A percentile compares a stretch with the other conserved stretches of the same genome.
Evolutionary conservation across 2,113 vertebrate genomes (phyloP).

Genomic region (Plotosus lineatus): DNA sequence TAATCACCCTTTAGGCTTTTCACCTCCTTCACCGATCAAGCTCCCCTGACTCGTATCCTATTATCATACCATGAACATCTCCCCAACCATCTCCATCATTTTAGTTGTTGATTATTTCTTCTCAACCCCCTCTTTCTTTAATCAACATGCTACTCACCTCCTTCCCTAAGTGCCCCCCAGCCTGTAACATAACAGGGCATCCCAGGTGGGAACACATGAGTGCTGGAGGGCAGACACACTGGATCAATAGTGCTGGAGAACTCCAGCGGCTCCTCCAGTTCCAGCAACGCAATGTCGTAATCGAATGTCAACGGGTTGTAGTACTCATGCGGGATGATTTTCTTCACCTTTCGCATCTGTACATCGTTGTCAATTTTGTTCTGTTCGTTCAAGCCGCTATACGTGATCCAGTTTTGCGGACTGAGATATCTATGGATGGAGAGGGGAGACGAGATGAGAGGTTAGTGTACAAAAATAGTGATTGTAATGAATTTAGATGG

Average conservation of each 20-base stretch:
- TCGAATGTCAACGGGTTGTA: conserved; percentile 72
- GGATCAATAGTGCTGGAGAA: conserved; percentile 73
- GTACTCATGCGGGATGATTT: conserved; percentile 66
- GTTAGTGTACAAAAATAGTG: not conserved
- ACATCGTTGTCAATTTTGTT: conserved; percentile 28
- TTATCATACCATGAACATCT: too few relatives aligned
- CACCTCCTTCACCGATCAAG: not conserved
- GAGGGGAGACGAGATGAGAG: not conserved
- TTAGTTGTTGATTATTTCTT: not conserved
- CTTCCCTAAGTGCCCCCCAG: conserved; percentile 72
- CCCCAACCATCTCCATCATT: not conserved
- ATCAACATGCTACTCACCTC: conserved; percentile 63
- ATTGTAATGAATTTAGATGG: not conserved
- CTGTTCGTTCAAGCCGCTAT: conserved; percentile 85
- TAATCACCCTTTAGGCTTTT: not conserved
- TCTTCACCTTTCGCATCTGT: conserved; percentile 57
- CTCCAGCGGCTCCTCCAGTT: conserved; percentile 69
- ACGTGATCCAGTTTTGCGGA: conserved; percentile 76
- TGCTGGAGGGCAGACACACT: conserved; percentile 72
- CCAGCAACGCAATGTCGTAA: conserved; percentile 77
- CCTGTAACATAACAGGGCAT: conserved; percentile 76
- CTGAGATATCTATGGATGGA: conserved; percentile 64
- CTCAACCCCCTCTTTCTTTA: too few relatives aligned
- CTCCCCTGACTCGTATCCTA: not conserved
- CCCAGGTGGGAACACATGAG: conserved; percentile 74